These are phyloP conservation scores for Platorchestia sp. DNA, from an alignment of 1,140 invertebrate species.

Conservation along the genomic window DNA sequence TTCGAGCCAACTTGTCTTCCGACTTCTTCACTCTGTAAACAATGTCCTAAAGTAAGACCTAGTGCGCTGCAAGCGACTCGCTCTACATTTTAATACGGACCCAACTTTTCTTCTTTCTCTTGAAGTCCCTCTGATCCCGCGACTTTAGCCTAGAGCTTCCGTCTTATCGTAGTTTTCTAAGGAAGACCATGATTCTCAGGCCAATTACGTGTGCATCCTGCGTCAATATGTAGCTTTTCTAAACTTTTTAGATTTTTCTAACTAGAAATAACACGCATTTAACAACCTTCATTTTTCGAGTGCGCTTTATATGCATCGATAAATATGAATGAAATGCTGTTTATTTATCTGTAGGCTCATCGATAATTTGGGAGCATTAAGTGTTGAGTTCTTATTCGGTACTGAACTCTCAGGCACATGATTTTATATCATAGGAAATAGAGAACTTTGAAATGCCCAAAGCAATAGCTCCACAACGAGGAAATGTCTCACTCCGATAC, in stretches of 20 bases:
- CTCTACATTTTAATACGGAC: conserved; percentile 12
- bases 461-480: not conserved
- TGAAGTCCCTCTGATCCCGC: not conserved
- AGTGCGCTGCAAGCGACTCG: not conserved
- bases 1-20: conserved; percentile 1
- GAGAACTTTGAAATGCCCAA: not conserved
- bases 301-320: not conserved
- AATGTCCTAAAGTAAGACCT: conserved; percentile 25
- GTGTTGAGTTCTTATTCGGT: not conserved
- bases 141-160: not conserved
- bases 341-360: not conserved
- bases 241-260: not conserved
- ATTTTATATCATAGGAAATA: not conserved
- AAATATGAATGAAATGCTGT: not conserved
- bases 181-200: not conserved
- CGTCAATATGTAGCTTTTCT: not conserved
- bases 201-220: not conserved
- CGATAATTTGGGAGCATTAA: not conserved
- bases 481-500: not conserved
- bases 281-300: not conserved
- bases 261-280: too few relatives aligned
- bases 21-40: conserved; percentile 37
- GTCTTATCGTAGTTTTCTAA: not conserved
- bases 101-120: not conserved
- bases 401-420: not conserved